Base-by-base conservation (phyloP, 1,140 invertebrate species). In the Papilio dardanus region DNA sequence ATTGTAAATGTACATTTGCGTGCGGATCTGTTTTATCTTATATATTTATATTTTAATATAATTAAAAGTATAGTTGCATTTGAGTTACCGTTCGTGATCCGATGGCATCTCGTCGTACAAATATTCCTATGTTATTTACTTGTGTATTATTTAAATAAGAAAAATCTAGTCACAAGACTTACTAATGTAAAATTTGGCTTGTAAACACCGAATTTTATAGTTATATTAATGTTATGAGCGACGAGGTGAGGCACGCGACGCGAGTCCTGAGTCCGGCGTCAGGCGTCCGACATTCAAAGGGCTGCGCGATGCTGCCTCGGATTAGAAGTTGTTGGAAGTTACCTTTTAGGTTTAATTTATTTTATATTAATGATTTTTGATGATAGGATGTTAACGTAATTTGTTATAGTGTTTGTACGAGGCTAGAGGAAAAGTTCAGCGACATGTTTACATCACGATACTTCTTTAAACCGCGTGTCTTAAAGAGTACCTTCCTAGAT, bases 61-160 rank as follows among this genome's bases (percentile, higher is more conserved):
- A 83, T 88, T 89, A 88, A 86, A 87, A 92, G 86, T 92, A 58
- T 58, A 73, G 71, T 86, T 92, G 90, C 90, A 93, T 93, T 93
- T 92, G 90, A 93, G 92, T 93, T 93, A 93, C 92, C 92, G 89
- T 87, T 92, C 91, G 92, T 93, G 88, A 92, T 93, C 88, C 88
- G 86, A 92, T 91, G 92, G 90, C 92, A 93, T 93, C 92, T 92
- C 88, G 89, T 92, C 92, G 92, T 93, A 93, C 92, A 93, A 93
- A 93, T 93, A 93, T 93, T 93, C 92, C 92, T 93, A 93, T 91
- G 88, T 93, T 93, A 91, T 90, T 91, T 92, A 91, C 88, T 92
- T 92, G 88, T 86, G 86, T 93, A 92, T 91, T 93, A 91, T 87
- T 87, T 91, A 89, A 84, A 83, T 91, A 93, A 91, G 90, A 83